Evolutionary conservation across 1,140 invertebrate genomes (phyloP).

Genomic region (Heterodera schachtii): DNA sequence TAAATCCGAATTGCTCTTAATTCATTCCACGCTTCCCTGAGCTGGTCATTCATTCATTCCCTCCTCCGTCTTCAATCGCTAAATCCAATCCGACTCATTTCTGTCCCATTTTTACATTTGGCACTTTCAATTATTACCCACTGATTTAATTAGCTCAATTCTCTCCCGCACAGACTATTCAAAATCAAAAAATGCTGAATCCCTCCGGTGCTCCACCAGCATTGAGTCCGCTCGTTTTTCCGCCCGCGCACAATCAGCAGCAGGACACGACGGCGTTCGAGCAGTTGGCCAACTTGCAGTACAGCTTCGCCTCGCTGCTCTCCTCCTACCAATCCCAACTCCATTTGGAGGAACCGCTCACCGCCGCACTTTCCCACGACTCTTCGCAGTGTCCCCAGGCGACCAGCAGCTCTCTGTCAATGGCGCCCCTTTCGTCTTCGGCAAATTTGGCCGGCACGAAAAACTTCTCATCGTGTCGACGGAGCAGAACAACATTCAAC

Average conservation of each 20-base stretch:
- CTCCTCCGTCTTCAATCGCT: not conserved
- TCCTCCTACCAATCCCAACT: slow-evolving; percentile 27
- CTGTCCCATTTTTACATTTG: too few species aligned
- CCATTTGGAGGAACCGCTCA: not conserved
- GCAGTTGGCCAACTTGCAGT: slow-evolving; percentile 15
- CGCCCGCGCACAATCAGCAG: not conserved
- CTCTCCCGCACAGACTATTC: not conserved
- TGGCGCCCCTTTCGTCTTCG: not conserved
- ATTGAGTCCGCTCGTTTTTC: not conserved
- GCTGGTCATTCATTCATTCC: not conserved
- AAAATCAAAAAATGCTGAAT: slow-evolving; percentile 9
- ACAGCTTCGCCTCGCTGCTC: slow-evolving; percentile 7
- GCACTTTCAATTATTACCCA: too few species aligned
- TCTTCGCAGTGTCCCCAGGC: not conserved
- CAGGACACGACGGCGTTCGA: not conserved
- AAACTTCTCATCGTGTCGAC: slow-evolving; percentile 33
- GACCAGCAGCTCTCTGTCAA: not conserved
- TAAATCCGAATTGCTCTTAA: slow-evolving; percentile 25
- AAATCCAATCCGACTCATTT: too few species aligned
- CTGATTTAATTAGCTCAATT: too few species aligned
- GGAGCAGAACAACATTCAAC: slow-evolving; percentile 39
- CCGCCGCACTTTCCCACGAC: not conserved
- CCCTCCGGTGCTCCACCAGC: not conserved
- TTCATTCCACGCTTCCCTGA: slow-evolving; percentile 13
- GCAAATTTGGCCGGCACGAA: slow-evolving; percentile 9